Conservation (phyloP, 2,888 invertebrate genomes). For the Xanthorhoe spadicearia region DNA sequence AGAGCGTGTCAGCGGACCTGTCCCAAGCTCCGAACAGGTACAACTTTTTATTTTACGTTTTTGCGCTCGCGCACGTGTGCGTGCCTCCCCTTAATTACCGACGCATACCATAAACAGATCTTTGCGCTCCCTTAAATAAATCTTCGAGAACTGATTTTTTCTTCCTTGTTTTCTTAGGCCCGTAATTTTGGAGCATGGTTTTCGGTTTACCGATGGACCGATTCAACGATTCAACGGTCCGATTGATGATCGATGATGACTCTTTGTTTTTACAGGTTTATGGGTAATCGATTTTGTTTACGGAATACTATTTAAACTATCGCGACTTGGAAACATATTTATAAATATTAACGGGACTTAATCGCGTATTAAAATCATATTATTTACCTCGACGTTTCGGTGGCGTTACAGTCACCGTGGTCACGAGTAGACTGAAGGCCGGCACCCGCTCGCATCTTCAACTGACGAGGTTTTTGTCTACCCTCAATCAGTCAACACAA, state of each 20-base stretch:
- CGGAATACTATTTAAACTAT: constrained; percentile 46
- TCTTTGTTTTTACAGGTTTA: constrained; percentile 79
- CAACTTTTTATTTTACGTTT: constrained; percentile 78
- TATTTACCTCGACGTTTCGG: too few species aligned
- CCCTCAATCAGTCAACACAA: too few species aligned
- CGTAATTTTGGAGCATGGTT: constrained; percentile 74
- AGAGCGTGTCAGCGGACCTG: constrained; percentile 82
- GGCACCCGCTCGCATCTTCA: too few species aligned
- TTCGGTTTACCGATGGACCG: constrained; percentile 71
- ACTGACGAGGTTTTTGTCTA: too few species aligned
- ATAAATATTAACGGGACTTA: too few species aligned
- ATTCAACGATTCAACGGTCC: constrained; percentile 58
- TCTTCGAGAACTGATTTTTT: constrained; percentile 65
- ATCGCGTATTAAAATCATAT: too few species aligned
- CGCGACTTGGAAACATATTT: too few species aligned
- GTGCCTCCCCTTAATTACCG: constrained; percentile 82
- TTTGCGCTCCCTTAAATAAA: constrained; percentile 85
- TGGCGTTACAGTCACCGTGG: too few species aligned
- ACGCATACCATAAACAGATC: constrained; percentile 85
- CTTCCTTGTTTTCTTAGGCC: constrained; percentile 76
- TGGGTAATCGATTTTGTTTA: constrained; percentile 65
- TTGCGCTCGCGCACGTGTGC: constrained; percentile 82
- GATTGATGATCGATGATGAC: constrained; percentile 75
- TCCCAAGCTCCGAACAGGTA: constrained; percentile 79
- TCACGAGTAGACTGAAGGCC: too few species aligned